Evolutionary conservation across 2,797 vertebrate genomes (phyloP).

Genomic region (Gobio occitaniae): DNA sequence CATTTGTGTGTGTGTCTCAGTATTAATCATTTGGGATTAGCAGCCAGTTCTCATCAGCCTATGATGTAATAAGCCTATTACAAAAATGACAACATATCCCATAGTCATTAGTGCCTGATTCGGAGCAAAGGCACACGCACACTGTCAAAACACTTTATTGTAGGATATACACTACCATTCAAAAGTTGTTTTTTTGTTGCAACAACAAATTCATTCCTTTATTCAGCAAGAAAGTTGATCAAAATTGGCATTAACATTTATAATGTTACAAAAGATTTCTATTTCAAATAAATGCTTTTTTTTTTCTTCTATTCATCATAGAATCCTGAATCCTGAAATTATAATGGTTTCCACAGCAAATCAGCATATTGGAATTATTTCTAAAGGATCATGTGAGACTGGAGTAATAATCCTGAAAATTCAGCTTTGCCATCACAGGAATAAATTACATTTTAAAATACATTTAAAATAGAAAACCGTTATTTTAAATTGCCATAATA

Average conservation of each 20-base stretch:
- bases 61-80: conserved; percentile 54
- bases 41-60: conserved; percentile 51
- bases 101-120: conserved; percentile 18
- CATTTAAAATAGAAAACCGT: neutral
- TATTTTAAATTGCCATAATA: neutral
- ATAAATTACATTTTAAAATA: neutral
- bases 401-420: neutral
- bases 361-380: neutral
- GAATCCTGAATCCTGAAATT: too few relatives aligned
- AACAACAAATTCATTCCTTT: too few relatives aligned
- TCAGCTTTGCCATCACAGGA: neutral
- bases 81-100: conserved; percentile 15
- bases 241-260: neutral
- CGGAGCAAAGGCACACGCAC: too few relatives aligned
- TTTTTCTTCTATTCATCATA: neutral
- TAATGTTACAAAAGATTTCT: neutral
- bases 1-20: neutral
- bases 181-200: neutral
- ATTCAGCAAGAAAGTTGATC: too few relatives aligned
- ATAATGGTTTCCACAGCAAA: neutral
- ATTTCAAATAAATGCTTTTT: neutral
- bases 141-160: too few relatives aligned
- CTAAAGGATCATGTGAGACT: neutral
- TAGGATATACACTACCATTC: too few relatives aligned
- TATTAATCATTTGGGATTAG: conserved; percentile 55